These are phyloP conservation scores for Antechinus stuartii DNA, from an alignment of 2,113 vertebrate species.

Conservation along the genomic window DNA sequence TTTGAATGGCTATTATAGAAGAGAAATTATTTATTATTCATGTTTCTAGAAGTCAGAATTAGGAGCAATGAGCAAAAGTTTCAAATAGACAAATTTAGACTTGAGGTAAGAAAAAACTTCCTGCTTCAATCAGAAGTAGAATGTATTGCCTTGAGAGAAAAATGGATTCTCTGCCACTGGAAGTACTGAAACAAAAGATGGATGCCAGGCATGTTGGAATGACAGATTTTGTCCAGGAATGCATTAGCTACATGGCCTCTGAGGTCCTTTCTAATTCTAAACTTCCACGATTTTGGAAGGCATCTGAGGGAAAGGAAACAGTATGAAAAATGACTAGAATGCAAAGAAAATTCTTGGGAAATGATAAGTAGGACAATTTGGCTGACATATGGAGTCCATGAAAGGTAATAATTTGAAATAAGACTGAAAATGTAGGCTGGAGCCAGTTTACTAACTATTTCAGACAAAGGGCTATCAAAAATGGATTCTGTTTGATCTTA, in stretches of 20 bases:
- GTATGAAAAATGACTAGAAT: background rate
- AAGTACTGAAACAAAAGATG: background rate
- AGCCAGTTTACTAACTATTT: background rate
- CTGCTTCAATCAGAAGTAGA: background rate
- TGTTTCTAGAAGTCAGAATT: background rate
- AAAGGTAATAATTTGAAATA: background rate
- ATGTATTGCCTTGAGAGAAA: background rate
- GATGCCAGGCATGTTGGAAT: background rate
- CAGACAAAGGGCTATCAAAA: background rate
- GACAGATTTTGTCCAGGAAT: background rate
- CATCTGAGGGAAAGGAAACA: background rate
- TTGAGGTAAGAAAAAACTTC: background rate
- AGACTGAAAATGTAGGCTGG: background rate
- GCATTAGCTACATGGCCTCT: background rate
- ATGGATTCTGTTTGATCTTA: background rate
- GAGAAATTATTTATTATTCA: background rate
- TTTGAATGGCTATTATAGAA: background rate
- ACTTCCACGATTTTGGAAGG: background rate
- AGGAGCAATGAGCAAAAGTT: background rate
- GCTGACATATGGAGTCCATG: background rate
- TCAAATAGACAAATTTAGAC: background rate
- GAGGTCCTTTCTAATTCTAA: background rate
- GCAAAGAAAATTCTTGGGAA: background rate
- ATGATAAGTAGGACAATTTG: background rate
- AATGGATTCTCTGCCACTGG: background rate